phyloP scores from a whole-genome alignment of 2,888 invertebrate genomes.

The Pammene aurita region DNA sequence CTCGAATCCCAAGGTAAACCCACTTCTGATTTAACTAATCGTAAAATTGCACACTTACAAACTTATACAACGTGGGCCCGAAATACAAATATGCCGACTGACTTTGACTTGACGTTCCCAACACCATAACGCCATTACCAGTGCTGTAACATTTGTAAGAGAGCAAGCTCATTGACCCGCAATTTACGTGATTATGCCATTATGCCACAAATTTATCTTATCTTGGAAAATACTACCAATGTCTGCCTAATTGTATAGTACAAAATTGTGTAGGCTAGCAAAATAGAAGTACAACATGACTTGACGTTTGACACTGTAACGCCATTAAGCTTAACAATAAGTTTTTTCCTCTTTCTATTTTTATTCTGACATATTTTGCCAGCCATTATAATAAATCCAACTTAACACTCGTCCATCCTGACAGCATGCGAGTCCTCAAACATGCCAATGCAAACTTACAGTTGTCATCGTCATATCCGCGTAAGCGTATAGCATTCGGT shows the following conservation, averaged over 20 bases:
- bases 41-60: too few species aligned
- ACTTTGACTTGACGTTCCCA: background rate
- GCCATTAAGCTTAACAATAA: slow-evolving; percentile 33
- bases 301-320: slow-evolving; percentile 51
- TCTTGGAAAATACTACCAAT: background rate
- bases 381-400: background rate
- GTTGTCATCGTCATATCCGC: background rate
- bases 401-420: background rate
- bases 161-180: background rate
- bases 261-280: background rate
- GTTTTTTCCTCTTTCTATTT: too few species aligned
- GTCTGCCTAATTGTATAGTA: slow-evolving; percentile 5
- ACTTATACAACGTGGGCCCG: background rate
- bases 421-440: background rate
- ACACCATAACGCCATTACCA: slow-evolving; percentile 5
- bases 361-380: background rate
- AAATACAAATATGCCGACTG: background rate
- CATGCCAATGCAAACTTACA: background rate
- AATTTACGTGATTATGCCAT: slow-evolving; percentile 6
- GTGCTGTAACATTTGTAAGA: background rate
- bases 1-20: too few species aligned
- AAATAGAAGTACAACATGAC: background rate
- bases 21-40: too few species aligned
- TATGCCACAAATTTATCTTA: background rate
- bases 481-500: background rate